Base-by-base conservation (phyloP, 2,797 vertebrate species). In the Sparus aurata region DNA sequence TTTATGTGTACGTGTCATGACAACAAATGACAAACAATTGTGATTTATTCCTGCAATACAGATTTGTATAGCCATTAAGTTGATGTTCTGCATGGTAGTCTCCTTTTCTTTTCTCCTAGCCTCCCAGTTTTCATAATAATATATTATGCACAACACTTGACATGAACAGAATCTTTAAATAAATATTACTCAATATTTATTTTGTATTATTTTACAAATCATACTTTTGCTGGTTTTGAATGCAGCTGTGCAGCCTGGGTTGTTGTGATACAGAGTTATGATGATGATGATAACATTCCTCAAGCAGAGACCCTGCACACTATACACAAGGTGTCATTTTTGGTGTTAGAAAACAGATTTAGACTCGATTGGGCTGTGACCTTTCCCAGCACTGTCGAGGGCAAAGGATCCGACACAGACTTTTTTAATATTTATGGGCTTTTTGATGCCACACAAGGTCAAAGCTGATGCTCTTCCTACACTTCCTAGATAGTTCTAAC, bases 381-480 rank as follows among this genome's bases (percentile, higher is more conserved):
- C 93, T 94, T 93, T 94, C 68, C 75, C 34, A 45, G 67, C 78
- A 77, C 74, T 65, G 80, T 69, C 54, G 79, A 93, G 91, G 90
- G 91, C 82, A 90, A 87, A 86, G 73, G 83, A 90, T 90, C 86
- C 72, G 70, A 91, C 86, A 81, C 75, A 86, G 83, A 80, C 73
- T 80, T 91, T 92, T 93, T 93, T 88, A 90, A 95, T 95, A 95
- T 95, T 95, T 92, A 95, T 95, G 85, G 89, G 71, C 72, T 92
- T 93, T 93, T 93, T 92, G 91, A 94, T 91, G 89, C 85, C 89
- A 88, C 85, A 87, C 93, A 93, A 95, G 94, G 94, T 95, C 92
- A 87, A 82, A 91, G 89, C 89, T 92, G 90, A 91, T 91, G 86
- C 89, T 91, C 82, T 87, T 85, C 70, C 80, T 89, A 83, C 90